These are phyloP conservation scores for Synanthedon vespiformis DNA, from an alignment of 2,888 invertebrate genomes.

Conservation along the genomic window DNA sequence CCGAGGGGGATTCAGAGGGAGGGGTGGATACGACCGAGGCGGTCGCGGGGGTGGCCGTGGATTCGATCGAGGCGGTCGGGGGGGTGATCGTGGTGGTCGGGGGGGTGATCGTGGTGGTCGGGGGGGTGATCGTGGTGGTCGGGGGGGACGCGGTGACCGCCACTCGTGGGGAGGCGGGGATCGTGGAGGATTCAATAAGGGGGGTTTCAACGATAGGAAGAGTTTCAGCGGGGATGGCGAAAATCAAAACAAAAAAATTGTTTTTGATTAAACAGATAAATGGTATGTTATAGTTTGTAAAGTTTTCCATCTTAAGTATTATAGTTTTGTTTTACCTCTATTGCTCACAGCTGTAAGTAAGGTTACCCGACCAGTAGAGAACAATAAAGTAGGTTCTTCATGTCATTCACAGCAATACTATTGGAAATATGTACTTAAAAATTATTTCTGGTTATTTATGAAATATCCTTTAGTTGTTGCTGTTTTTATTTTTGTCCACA, in stretches of 20 bases:
- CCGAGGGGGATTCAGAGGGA: conserved; percentile 12
- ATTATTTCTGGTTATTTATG: too few relatives aligned
- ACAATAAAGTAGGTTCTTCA: too few relatives aligned
- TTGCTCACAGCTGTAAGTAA: too few relatives aligned
- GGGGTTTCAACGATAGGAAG: conserved; percentile 73
- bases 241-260: conserved; percentile 81
- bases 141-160: conserved; percentile 39
- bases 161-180: conserved; percentile 60
- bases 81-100: conserved; percentile 18
- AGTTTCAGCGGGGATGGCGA: conserved; percentile 70
- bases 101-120: conserved; percentile 18
- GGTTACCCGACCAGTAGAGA: too few relatives aligned
- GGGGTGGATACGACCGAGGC: conserved; percentile 14
- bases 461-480: too few relatives aligned
- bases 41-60: conserved; percentile 17
- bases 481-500: too few relatives aligned
- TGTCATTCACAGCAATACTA: too few relatives aligned
- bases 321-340: too few relatives aligned
- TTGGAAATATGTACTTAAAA: too few relatives aligned
- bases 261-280: conserved; percentile 71
- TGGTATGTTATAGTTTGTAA: not conserved
- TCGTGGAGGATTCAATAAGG: conserved; percentile 53
- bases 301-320: too few relatives aligned
- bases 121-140: conserved; percentile 20
- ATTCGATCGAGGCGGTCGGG: conserved; percentile 20